Percentiles rank a stretch among this genome's conserved stretches.
Evolutionary conservation across 2,113 vertebrate genomes (phyloP).

Genomic region (Athene noctua): DNA sequence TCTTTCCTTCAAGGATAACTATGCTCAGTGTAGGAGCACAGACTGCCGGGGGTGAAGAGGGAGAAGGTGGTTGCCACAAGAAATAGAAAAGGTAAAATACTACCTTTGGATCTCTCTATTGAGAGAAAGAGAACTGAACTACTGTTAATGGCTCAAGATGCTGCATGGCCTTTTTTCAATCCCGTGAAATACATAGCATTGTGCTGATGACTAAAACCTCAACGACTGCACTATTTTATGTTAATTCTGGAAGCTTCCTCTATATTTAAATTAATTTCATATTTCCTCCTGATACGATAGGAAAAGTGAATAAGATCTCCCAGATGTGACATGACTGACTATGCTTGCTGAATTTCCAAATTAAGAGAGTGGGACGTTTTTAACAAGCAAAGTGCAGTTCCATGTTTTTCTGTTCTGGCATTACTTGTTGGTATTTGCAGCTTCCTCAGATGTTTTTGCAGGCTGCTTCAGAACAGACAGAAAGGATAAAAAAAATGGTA

Average conservation of each 20-base stretch:
- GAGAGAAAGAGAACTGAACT: background rate
- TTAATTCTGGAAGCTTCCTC: background rate
- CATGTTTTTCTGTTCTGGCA: background rate
- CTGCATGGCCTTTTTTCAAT: background rate
- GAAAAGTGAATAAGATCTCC: background rate
- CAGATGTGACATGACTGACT: background rate
- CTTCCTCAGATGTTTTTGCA: background rate
- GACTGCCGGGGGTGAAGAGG: background rate
- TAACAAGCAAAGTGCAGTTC: too few relatives aligned
- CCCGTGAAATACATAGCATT: too few relatives aligned
- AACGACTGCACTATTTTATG: background rate
- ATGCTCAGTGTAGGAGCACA: background rate
- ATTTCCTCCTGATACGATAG: background rate
- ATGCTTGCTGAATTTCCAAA: background rate
- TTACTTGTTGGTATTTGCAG: background rate
- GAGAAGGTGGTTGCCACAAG: background rate
- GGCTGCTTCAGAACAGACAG: background rate
- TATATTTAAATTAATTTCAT: background rate
- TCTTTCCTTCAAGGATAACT: background rate
- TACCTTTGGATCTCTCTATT: background rate
- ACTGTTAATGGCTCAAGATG: background rate
- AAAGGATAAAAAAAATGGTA: background rate
- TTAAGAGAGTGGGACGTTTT: too few relatives aligned
- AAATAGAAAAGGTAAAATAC: background rate
- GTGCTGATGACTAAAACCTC: background rate